Conservation (phyloP, 2,113 vertebrate genomes). For the Phrynosoma blainvillii region DNA sequence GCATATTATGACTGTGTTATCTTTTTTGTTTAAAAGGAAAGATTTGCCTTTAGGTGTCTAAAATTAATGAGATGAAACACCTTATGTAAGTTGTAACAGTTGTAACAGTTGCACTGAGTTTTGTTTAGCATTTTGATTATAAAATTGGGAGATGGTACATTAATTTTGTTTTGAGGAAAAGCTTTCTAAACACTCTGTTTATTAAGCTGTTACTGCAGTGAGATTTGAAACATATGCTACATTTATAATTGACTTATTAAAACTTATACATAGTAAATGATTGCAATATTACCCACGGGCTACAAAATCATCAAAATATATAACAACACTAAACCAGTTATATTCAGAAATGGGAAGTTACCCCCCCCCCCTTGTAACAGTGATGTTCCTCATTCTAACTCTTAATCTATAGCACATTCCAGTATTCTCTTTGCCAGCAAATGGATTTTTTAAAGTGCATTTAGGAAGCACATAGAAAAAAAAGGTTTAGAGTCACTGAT, state of each 20-base stretch:
- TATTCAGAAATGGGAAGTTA: conserved; percentile 75
- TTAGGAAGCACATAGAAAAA: neutral
- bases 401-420: conserved; percentile 64
- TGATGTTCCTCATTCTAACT: conserved; percentile 64
- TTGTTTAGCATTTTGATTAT: conserved; percentile 84
- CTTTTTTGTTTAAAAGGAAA: conserved; percentile 64
- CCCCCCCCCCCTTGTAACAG: conserved; percentile 40
- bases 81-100: conserved; percentile 67
- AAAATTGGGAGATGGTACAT: conserved; percentile 77
- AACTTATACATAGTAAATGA: conserved; percentile 78
- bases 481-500: neutral
- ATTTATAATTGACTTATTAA: conserved; percentile 85
- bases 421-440: conserved; percentile 58
- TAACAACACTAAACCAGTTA: conserved; percentile 74
- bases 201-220: conserved; percentile 71
- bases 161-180: conserved; percentile 77
- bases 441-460: conserved; percentile 38
- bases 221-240: conserved; percentile 75
- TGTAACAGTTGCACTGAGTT: conserved; percentile 76
- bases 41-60: conserved; percentile 71
- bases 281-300: conserved; percentile 77
- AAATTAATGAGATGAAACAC: conserved; percentile 74
- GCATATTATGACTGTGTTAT: conserved; percentile 45
- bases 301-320: conserved; percentile 82
- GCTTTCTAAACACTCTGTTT: conserved; percentile 71